Base-by-base conservation (phyloP, 2,888 invertebrate genomes). In the Cheilosia soror region DNA sequence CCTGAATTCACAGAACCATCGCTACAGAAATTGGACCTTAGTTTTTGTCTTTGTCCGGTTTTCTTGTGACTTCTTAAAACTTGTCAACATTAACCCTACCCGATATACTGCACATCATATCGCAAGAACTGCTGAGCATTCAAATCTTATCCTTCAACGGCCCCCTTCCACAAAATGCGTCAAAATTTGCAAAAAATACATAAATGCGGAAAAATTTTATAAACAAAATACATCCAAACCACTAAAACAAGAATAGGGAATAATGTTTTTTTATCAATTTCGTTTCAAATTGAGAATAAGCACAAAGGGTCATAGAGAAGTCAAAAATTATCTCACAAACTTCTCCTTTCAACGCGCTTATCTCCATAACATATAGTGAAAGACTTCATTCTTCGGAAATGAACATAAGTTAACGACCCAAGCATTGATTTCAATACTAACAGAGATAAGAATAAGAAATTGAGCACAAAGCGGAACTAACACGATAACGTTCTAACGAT, bases 391-490 rank as follows among this genome's bases (percentile, higher is more conserved):
- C 33, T 2, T 47, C 6, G 9, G 9, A 33, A 33, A 33, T 5
- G 4, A 49, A 20, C 51, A 33, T 42, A 62, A 68, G 77, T 62
- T 40, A 77, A 68, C 44, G 77, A 69, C 78, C 69, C 20, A 6
- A 69, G 7, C 47, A 65, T 37, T 29, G 27, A 49, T 13, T 69
- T 15, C 27, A 29, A 0, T 13, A 20, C 25, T 47, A 9, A 4
- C 29, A 40, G 69, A 37, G 37, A 37, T 37, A 37, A 37, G 37
- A 37, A 63, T 78, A 78, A 63, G 40, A 42, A 37, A 49, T 71
- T n/a, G 47, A 55, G 47, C 25, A 20, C 53, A 5, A 69, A 49
- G 29, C 53, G 77, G 77, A 69, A 44, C 60, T 47, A 37, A 47
- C 1, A n/a, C 11, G 58, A 68, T 60, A 65, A 58, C 13, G 49